phyloP scores from a whole-genome alignment of 2,797 vertebrate genomes.

The Pyrocephalus nanus region DNA sequence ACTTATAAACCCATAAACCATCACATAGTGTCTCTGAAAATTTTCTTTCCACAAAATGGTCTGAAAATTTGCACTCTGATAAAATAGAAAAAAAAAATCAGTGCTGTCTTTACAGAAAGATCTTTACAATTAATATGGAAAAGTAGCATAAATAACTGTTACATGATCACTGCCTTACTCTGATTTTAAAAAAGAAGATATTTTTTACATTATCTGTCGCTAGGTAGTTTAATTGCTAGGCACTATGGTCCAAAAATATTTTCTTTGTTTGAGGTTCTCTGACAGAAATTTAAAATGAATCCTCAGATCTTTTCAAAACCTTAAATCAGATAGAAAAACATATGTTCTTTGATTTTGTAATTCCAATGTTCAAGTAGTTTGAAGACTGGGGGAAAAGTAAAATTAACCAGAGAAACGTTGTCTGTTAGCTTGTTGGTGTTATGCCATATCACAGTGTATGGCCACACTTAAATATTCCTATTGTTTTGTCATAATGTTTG shows the following conservation, averaged over 20 bases:
- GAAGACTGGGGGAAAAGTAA: not conserved
- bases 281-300: not conserved
- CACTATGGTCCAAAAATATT: not conserved
- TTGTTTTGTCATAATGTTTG: not conserved
- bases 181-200: not conserved
- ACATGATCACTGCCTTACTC: not conserved
- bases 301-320: not conserved
- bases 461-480: not conserved
- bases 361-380: not conserved
- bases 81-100: not conserved
- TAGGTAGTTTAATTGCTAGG: conserved; percentile 20
- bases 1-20: not conserved
- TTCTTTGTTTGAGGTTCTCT: conserved; percentile 13
- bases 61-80: not conserved
- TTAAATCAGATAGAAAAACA: not conserved
- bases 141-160: not conserved
- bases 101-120: not conserved
- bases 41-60: not conserved
- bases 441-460: not conserved
- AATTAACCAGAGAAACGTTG: not conserved
- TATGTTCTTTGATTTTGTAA: not conserved
- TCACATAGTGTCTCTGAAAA: not conserved
- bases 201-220: not conserved
- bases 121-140: not conserved
- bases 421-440: not conserved